A percentile compares a stretch with the other conserved stretches of the same genome.
phyloP scores from a whole-genome alignment of 2,113 vertebrate genomes.

The Orientallactaga bullata region DNA sequence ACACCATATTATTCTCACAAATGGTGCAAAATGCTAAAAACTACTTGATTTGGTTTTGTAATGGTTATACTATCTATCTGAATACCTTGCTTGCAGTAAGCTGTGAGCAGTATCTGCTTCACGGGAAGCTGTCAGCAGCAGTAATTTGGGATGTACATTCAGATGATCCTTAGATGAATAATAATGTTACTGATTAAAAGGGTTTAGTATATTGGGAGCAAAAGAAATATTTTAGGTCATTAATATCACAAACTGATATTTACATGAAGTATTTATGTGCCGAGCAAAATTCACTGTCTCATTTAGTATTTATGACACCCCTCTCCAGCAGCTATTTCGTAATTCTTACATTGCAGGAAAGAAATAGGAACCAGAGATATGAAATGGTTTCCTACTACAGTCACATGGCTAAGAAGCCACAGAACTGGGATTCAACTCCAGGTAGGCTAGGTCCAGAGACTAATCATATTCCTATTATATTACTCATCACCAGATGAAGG shows the following conservation, averaged over 20 bases:
- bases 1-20: neutral
- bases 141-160: neutral
- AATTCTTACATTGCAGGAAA: neutral
- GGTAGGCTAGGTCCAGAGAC: neutral
- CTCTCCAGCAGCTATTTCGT: neutral
- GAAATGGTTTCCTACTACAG: neutral
- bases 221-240: neutral
- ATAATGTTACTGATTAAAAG: neutral
- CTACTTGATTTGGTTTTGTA: neutral
- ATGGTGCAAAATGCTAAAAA: neutral
- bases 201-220: neutral
- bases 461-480: neutral
- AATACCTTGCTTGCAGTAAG: neutral
- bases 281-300: neutral
- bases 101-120: neutral
- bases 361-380: slow-evolving; percentile 37
- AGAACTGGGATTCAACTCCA: neutral
- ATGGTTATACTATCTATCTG: neutral
- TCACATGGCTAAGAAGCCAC: neutral
- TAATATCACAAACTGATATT: neutral
- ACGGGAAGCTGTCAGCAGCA: neutral
- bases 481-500: neutral
- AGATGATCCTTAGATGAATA: neutral
- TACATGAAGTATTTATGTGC: neutral
- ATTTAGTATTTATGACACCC: neutral